Base-by-base conservation (phyloP, 2,888 invertebrate genomes). In the Argyresthia goedartella region DNA sequence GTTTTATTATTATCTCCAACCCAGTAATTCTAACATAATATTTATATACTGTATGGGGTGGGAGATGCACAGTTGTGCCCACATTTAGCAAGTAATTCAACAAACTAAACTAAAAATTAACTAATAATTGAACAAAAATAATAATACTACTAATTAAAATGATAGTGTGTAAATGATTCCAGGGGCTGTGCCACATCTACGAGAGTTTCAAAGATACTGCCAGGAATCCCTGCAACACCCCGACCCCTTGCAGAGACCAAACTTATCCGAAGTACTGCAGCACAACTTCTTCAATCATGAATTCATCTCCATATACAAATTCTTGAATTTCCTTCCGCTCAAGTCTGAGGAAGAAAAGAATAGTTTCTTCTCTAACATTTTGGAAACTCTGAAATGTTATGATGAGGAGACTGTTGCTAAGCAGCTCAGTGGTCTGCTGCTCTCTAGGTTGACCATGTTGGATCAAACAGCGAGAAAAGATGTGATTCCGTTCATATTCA, bases 251-350 rank as follows among this genome's bases (percentile, higher is more conserved):
- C 76, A 89, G 60, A 88, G 95, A 52, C 93, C 94, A 4, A 89
- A 88, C 56, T 81, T 96, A 36, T 88, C 89, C 8, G 87, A 89
- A 16, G 80, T 94, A 35, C 76, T 94, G 2, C 76, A 89, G 51
- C 94, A 95, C 76, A 89, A 90, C 47, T 94, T 94, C 75, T 96
- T 94, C 67, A 94, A 92, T 62, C 95, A 95, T 67, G 94, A 95
- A 64, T 96, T 96, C 70, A 91, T 96, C 55, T 85, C 89, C 16
- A 93, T 96, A 59, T 91, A 95, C 70, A 92, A 93, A 57, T 96
- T 96, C 77, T 82, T 97, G 0, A 91, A 91, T 61, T 94, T 95
- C 69, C 79, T 97, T 51, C 94, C 96, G 0, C 69, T 96, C 41
- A 96, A 96, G 73, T 88, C 87, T 53, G 92, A 92, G 60, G 84